A percentile compares a stretch with the other conserved stretches of the same genome.
These are phyloP conservation scores for Meleagris gallopavo DNA, from an alignment of 2,113 vertebrate species.

Conservation along the genomic window DNA sequence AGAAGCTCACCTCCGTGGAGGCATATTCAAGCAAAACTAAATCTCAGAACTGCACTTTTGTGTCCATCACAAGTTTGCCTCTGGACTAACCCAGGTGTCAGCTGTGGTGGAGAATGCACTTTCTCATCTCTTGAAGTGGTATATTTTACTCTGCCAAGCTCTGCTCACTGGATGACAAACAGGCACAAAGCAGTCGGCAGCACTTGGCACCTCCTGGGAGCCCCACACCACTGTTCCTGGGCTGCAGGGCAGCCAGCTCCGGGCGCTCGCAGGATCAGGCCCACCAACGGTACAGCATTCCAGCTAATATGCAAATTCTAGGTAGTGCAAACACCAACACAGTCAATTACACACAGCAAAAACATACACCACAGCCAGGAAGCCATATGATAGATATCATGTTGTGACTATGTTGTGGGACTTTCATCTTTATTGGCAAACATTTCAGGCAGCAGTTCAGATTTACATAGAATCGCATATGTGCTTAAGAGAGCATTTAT, in stretches of 20 bases:
- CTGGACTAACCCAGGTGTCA: background rate
- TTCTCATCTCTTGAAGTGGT: background rate
- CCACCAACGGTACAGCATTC: constrained; percentile 20
- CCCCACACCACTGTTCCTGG: background rate
- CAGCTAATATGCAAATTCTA: constrained; percentile 72
- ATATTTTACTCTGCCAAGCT: background rate
- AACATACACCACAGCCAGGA: constrained; percentile 74
- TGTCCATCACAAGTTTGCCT: background rate
- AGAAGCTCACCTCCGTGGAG: fast-evolving
- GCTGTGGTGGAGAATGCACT: background rate
- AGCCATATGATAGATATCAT: constrained; percentile 81
- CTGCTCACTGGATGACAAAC: background rate
- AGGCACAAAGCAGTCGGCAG: background rate
- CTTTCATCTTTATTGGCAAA: constrained; percentile 84
- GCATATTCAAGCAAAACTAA: background rate
- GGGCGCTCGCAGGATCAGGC: background rate
- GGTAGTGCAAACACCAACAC: constrained; percentile 71
- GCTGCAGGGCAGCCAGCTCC: background rate
- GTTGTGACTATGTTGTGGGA: constrained; percentile 78
- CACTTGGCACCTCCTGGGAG: background rate
- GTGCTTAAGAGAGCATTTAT: constrained; percentile 78
- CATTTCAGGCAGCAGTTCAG: constrained; percentile 83
- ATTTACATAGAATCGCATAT: constrained; percentile 80
- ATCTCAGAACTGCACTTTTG: background rate
- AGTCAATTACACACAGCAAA: constrained; percentile 71